A percentile compares a stretch with the other conserved stretches of the same genome.
phyloP scores from a whole-genome alignment of 2,113 vertebrate genomes.

The Himantopus leucocephalus region DNA sequence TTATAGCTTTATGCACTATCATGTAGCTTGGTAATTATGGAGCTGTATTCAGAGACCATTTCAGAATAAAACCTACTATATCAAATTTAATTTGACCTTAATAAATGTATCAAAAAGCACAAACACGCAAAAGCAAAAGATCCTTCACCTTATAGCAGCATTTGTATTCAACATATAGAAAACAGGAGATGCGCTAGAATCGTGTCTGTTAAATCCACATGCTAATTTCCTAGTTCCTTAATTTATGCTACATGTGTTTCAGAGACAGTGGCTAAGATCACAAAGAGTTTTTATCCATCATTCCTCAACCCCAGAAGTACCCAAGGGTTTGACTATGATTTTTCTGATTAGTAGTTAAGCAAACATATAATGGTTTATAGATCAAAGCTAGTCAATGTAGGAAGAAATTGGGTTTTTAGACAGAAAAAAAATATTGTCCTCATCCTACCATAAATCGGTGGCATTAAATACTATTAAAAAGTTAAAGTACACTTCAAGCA shows the following conservation, averaged over 20 bases:
- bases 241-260: background rate
- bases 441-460: background rate
- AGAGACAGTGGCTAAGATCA: background rate
- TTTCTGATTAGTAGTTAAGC: conserved; percentile 48
- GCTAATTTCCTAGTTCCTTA: conserved; percentile 44
- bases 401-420: background rate
- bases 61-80: conserved; percentile 71
- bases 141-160: conserved; percentile 35
- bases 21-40: conserved; percentile 68
- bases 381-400: conserved; percentile 36
- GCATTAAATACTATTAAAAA: conserved; percentile 55
- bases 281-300: conserved; percentile 3
- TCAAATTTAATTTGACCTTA: conserved; percentile 73
- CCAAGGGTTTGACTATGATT: background rate
- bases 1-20: conserved; percentile 72
- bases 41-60: conserved; percentile 66
- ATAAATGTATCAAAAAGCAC: conserved; percentile 67
- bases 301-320: background rate
- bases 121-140: conserved; percentile 55
- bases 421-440: background rate
- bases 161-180: conserved; percentile 39
- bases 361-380: conserved; percentile 6
- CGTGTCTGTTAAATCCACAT: conserved; percentile 24
- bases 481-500: conserved; percentile 33
- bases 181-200: conserved; percentile 37